Percentiles rank a stretch among this genome's conserved stretches.
phyloP scores from a whole-genome alignment of 2,888 invertebrate species.

The Apamea crenata region DNA sequence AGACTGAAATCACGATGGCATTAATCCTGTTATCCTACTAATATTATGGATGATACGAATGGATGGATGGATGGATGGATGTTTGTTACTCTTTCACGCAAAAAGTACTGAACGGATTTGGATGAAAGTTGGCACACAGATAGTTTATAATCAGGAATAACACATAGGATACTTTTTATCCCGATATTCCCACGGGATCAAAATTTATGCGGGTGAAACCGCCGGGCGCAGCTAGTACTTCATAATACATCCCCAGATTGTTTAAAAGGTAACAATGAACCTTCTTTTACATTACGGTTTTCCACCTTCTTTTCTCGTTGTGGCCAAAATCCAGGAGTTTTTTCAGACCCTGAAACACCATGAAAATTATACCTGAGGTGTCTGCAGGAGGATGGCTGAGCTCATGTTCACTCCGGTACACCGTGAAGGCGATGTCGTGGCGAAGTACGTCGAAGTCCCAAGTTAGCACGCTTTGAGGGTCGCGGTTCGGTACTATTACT shows the following conservation, averaged over 20 bases:
- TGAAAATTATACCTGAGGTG: slow-evolving; percentile 69
- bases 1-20: no score
- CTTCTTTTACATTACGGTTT: neutral
- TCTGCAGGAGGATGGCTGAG: slow-evolving; percentile 70
- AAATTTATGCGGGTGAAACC: no score
- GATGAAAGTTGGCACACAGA: no score
- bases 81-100: no score
- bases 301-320: neutral
- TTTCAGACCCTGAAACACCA: neutral
- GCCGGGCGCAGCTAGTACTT: no score
- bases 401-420: slow-evolving; percentile 88
- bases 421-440: slow-evolving; percentile 96
- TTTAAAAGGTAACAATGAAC: neutral
- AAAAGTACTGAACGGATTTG: no score
- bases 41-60: no score
- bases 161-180: no score
- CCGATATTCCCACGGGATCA: no score
- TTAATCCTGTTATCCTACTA: no score
- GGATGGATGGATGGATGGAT: no score
- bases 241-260: neutral
- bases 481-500: slow-evolving; percentile 94
- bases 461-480: slow-evolving; percentile 97
- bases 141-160: no score
- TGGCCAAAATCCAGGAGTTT: neutral
- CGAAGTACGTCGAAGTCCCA: slow-evolving; percentile 99